Percentiles rank a stretch among this genome's conserved stretches.
Conservation (phyloP, 2,888 invertebrate genomes). For the Hanleya hanleyi region DNA sequence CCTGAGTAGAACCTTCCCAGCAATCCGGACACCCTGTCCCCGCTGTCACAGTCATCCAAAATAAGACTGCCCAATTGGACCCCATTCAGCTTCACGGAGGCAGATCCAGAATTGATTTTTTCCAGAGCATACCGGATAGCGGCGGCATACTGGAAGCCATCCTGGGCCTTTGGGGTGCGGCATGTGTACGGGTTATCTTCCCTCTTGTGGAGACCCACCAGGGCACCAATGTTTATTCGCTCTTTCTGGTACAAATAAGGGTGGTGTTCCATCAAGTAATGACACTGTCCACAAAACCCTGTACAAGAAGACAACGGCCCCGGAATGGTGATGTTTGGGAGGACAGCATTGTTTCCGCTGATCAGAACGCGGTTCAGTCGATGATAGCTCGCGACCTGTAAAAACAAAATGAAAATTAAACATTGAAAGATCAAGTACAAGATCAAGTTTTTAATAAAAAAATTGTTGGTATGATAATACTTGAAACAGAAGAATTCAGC, state of each 20-base stretch:
- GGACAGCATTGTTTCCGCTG: conserved; percentile 6
- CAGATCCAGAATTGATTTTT: conserved; percentile 45
- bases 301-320: conserved; percentile 33
- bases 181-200: conserved; percentile 50
- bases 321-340: conserved; percentile 22
- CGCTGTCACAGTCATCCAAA: conserved; percentile 61
- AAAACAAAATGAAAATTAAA: background rate
- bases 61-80: conserved; percentile 55
- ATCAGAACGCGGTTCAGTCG: conserved; percentile 30
- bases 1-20: conserved; percentile 58
- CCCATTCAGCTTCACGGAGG: conserved; percentile 48
- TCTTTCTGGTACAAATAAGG: conserved; percentile 43
- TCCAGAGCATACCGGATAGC: conserved; percentile 57
- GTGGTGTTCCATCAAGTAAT: conserved; percentile 47
- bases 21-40: conserved; percentile 47
- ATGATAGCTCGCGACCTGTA: conserved; percentile 52
- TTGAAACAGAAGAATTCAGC: too few species aligned
- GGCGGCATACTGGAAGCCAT: conserved; percentile 56
- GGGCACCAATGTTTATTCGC: conserved; percentile 56
- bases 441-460: background rate
- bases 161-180: conserved; percentile 38
- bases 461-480: too few species aligned
- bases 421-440: background rate
- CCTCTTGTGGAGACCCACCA: conserved; percentile 52
- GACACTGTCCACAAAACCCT: conserved; percentile 53